Percentiles rank a stretch among this genome's conserved stretches.
Evolutionary conservation across 2,113 vertebrate species (phyloP).

Genomic region (Nycticryphes semicollaris): DNA sequence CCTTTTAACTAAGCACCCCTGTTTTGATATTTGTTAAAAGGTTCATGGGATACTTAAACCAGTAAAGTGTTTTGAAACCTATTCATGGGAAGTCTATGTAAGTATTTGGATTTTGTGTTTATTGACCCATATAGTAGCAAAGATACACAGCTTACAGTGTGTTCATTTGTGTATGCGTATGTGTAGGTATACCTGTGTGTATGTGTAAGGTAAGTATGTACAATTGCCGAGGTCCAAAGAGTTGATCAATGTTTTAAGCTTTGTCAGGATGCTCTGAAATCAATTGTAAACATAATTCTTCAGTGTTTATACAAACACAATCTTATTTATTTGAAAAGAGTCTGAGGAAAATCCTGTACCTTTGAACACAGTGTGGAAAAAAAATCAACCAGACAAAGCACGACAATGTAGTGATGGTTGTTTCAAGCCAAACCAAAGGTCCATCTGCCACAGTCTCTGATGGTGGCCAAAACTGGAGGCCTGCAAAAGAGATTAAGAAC

Average conservation of each 20-base stretch:
- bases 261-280: constrained; percentile 13
- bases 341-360: background rate
- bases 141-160: background rate
- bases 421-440: background rate
- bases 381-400: background rate
- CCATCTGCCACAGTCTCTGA: background rate
- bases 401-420: background rate
- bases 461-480: background rate
- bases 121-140: background rate
- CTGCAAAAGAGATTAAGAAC: background rate
- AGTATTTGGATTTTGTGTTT: background rate
- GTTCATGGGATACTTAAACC: background rate
- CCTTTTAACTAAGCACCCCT: background rate
- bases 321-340: background rate
- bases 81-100: background rate
- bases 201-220: background rate
- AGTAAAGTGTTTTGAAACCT: background rate
- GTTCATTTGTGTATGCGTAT: background rate
- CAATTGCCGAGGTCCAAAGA: background rate
- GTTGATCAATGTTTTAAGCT: constrained; percentile 19
- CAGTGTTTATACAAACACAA: background rate
- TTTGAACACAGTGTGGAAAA: background rate
- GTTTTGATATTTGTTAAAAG: background rate
- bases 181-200: background rate
- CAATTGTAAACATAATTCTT: background rate